Base-by-base conservation (phyloP, 2,888 invertebrate species). In the Platynereis dumerilii region DNA sequence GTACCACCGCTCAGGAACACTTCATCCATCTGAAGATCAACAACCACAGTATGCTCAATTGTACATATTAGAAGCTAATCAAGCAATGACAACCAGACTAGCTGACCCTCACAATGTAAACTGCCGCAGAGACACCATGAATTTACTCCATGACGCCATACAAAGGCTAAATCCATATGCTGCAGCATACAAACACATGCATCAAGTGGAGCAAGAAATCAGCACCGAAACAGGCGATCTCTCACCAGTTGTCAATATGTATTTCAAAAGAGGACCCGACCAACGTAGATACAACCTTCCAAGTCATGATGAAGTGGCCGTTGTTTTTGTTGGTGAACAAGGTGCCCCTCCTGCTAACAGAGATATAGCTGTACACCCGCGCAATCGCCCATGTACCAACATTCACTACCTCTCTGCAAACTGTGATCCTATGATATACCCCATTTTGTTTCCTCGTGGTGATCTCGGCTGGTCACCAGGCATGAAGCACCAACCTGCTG, bases 401-500 rank as follows among this genome's bases (percentile, higher is more conserved):
- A 52, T 52, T 17, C 24, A 20, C n/a, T 52, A 22, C n/a, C 5
- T 52, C 5, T 52, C 52, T 7, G 20, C 52, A 10, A 52, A 52
- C n/a, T 22, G 20, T 52, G 52, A 52, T 24, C 52, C 52, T 17
- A 52, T 52, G 52, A 24, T 52, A 3, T 52, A 52, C 52, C 52
- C 52, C 5, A 10, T 52, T 3, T 17, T 52, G 7, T 52, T 52
- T 24, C 52, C 52, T 7, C 52, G 24, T 10, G 52, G 52, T 52
- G 52, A 52, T 22, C 17, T 52, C 7, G 52, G 52, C 17, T 52
- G 52, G 52, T 3, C 7, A 5, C 20, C 3, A 10, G 20, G 20
- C 7, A n/a, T n/a, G n/a, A n/a, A n/a, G n/a, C 20, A 22, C 3
- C 52, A 5, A 52, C 52, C 3, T 52, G 52, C n/a, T 10, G 20